Percentiles rank a stretch among this genome's conserved stretches.
Conservation (phyloP, 2,888 invertebrate genomes). For the Ennomos fuscantarius region DNA sequence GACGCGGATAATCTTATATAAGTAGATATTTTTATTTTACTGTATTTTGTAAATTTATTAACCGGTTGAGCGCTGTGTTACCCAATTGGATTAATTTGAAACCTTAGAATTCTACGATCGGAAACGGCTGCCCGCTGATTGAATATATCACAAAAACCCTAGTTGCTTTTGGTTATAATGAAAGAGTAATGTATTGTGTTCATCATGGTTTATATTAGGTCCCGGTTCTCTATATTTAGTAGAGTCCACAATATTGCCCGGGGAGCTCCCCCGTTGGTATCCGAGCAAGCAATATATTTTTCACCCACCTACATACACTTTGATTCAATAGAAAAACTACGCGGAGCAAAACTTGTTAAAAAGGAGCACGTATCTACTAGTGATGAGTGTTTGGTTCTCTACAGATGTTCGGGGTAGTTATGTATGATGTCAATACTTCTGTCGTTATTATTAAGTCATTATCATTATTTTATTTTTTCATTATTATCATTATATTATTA, state of each 20-base stretch:
- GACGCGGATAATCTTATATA: too few relatives aligned
- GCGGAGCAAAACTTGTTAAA: conserved; percentile 1
- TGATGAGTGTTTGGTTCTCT: background rate
- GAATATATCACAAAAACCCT: background rate
- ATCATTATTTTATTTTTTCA: too few relatives aligned
- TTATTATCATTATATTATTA: too few relatives aligned
- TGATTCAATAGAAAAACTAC: conserved; percentile 18
- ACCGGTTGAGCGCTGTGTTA: too few relatives aligned
- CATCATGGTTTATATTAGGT: conserved; percentile 8
- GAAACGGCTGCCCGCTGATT: background rate
- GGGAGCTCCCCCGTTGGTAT: conserved; percentile 13
- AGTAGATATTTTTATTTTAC: too few relatives aligned
- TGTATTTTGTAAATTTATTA: too few relatives aligned
- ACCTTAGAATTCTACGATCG: too few relatives aligned
- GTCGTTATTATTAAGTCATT: too few relatives aligned
- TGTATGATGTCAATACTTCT: too few relatives aligned
- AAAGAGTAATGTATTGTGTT: background rate
- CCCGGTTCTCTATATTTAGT: conserved; percentile 20
- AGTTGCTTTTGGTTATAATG: background rate
- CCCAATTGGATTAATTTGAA: too few relatives aligned
- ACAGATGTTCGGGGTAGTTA: too few relatives aligned
- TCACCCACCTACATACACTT: conserved; percentile 15
- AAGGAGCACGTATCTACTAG: conserved; percentile 3
- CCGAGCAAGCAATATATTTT: conserved; percentile 16
- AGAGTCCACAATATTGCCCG: conserved; percentile 17